Base-by-base conservation (phyloP, 2,888 invertebrate species). In the Hirtodrosophila alboralis region DNA sequence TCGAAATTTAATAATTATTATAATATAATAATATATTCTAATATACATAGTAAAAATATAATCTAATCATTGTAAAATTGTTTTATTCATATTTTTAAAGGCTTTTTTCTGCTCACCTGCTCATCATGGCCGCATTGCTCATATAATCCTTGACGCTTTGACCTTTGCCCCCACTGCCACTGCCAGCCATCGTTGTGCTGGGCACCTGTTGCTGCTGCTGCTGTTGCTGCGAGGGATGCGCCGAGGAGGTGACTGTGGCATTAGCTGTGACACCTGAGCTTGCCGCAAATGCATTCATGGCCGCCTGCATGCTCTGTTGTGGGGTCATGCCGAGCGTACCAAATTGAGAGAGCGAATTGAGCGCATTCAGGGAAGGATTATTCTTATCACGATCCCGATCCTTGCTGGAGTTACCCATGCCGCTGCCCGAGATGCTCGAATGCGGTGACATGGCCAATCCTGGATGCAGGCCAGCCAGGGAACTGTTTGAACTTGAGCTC, bases 271-370 rank as follows among this genome's bases (percentile, higher is more conserved):
- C 86, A 4, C 88, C 86, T 26, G 89, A 87, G 45, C 90, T 90
- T 2, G 90, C 91, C 9, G 90, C 88, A 69, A 90, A 90, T 1
- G 90, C 91, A 81, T 90, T 91, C 91, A 91, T 91, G 1, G 91
- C 91, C 33, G 91, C 91, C 74, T 90, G 90, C 74, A 91, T 90
- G 78, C 90, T 90, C 58, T 91, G 91, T 62, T 90, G 90, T 3
- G 91, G 90, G 68, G 88, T 90, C 67, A 91, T 87, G 10, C 91
- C 90, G 23, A 90, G 62, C 10, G 88, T 88, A 9, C 91, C 90
- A 21, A 91, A 87, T 58, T 91, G 91, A 1, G 90, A 90, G 36
- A 91, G 61, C 16, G 91, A 90, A 49, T 90, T 91, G 21, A 91
- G 85, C 1, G 91, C 91, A 73, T 90, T 91, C 14, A 91, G 62